Evolutionary conservation across 2,113 vertebrate genomes (phyloP).

Genomic region (Raja brachyura): DNA sequence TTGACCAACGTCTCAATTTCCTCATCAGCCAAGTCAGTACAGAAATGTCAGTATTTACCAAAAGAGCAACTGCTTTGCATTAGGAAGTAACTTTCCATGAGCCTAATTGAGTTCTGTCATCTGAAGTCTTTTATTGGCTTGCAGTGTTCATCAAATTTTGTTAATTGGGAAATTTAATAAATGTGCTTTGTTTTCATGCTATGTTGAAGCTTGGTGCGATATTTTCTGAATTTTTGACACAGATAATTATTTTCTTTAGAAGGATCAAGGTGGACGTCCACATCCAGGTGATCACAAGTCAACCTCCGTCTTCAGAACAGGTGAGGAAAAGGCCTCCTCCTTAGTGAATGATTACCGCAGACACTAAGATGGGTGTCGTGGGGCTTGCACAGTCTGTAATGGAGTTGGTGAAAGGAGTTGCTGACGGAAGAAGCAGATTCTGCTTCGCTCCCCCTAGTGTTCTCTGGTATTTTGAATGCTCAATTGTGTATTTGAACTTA

Average conservation of each 20-base stretch:
- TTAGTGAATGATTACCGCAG: not conserved
- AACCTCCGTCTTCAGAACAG: constrained; percentile 74
- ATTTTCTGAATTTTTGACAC: constrained; percentile 47
- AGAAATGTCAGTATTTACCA: not conserved
- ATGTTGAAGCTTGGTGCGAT: not conserved
- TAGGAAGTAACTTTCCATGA: not conserved
- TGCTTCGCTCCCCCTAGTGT: no score
- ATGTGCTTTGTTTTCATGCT: not conserved
- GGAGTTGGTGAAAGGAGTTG: no score
- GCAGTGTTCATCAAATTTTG: not conserved
- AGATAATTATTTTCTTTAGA: constrained; percentile 59
- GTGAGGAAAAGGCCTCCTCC: constrained; percentile 52
- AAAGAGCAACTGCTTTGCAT: not conserved
- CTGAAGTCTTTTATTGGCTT: not conserved
- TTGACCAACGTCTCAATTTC: no score
- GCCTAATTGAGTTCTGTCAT: not conserved
- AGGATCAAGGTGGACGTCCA: constrained; percentile 72
- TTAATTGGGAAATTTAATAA: not conserved
- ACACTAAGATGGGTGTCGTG: no score
- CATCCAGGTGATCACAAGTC: constrained; percentile 75
- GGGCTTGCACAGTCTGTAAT: no score
- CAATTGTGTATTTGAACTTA: no score
- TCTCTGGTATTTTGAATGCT: no score
- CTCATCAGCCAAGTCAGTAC: no score
- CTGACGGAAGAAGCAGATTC: no score